These are phyloP conservation scores for Acipenser oxyrinchus DNA, from an alignment of 2,797 vertebrate species.

Conservation along the genomic window DNA sequence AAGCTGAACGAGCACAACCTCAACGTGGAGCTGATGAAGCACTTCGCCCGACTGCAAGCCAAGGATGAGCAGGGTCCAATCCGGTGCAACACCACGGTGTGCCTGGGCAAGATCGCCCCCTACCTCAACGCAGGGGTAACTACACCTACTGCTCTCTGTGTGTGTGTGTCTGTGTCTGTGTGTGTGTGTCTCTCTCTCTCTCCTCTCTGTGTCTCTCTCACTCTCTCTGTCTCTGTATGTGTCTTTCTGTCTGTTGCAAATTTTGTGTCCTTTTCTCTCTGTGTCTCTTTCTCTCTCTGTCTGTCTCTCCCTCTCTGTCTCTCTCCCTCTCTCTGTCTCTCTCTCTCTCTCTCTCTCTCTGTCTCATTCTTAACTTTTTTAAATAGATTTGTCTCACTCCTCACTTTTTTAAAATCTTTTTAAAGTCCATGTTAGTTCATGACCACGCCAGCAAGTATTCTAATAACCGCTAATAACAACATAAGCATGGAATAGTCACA, in stretches of 20 bases:
- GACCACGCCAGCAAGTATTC: too few species aligned
- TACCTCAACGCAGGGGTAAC: conserved; percentile 78
- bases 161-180: neutral
- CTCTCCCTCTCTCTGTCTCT: neutral
- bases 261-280: neutral
- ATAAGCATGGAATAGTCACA: too few species aligned
- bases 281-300: neutral
- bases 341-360: neutral
- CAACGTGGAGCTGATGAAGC: conserved; percentile 84
- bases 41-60: conserved; percentile 83
- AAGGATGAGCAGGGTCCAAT: conserved; percentile 87
- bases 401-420: too few species aligned
- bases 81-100: conserved; percentile 89
- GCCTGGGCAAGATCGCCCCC: conserved; percentile 85
- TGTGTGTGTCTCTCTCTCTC: neutral
- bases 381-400: neutral
- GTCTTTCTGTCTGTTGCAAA: neutral
- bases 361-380: neutral
- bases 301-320: neutral
- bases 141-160: neutral
- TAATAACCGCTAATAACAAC: too few species aligned
- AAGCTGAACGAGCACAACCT: conserved; percentile 81
- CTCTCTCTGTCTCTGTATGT: neutral
- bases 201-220: neutral
- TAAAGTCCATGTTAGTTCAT: too few species aligned